Evolutionary conservation across 2,888 invertebrate genomes (phyloP), one percentile per base, ranked within the genome.

Genomic region (Chalcis sispes): DNA sequence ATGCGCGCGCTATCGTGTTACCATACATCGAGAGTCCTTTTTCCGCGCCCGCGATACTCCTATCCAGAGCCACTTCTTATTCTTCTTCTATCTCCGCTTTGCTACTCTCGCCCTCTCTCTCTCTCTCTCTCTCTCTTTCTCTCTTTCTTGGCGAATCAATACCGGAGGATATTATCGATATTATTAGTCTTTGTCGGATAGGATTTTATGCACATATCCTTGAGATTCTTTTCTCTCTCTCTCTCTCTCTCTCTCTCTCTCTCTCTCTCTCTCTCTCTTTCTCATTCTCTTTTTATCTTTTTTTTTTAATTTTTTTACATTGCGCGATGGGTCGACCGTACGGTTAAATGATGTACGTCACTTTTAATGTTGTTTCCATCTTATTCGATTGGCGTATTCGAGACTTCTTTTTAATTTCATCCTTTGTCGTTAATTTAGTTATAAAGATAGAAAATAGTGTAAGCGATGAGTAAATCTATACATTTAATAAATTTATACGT

Each of bases 1-100:
- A 15, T 50, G 84, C 85, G 23, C 59, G 59, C 82, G 83, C 85
- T 88, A 88, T 88, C 88, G 86, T 84, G 85, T 88, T 88, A 87
- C 87, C 50, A 20, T 10, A n/a, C 36, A 48, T 20, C n/a, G 18
- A 20, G 32, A 65, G 70, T 70, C 23, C 48, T 52, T 29, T 67
- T 66, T 59, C 48, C 64, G 61, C 65, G 32, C 1, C 25, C 46
- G 42, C 29, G n/a, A n/a, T n/a, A n/a, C n/a, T n/a, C 42, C 42
- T 42, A 42, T 42, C 42, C 13, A 42, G 42, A 42, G 42, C 15
- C 15, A 13, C 15, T 36, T 78, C 75, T 65, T 32, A 40, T 42
- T 56, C 20, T 25, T 25, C 56, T 59, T 18, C n/a, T n/a, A n/a
- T n/a, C n/a, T n/a, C n/a, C n/a, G n/a, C n/a, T n/a, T 36, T 32